Base-by-base conservation (phyloP, 1,140 invertebrate genomes). In the Nephila pilipes region DNA sequence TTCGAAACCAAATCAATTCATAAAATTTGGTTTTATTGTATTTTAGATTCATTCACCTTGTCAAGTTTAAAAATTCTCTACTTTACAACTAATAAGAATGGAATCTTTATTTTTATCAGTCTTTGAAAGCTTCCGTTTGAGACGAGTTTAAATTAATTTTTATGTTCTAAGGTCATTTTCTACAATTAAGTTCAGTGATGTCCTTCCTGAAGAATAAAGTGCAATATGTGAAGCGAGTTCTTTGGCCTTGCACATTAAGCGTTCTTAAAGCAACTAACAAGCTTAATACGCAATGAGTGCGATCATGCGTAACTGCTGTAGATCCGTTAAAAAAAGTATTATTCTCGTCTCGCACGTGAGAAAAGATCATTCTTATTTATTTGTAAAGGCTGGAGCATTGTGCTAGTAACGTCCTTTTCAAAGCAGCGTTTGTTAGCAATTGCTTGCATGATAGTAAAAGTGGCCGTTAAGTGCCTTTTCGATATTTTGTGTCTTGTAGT, bases 221-320 rank as follows among this genome's bases (percentile, higher is more conserved):
- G 5, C 85, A 60, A 55, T 58, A 58, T 54, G 46, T 32, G n/a
- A 57, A 57, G 83, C 85, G 57, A 87, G 85, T 87, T 87, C 85
- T 87, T 87, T 87, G 85, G 85, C 85, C 85, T 87, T 87, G 85
- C 58, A 36, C 85, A 87, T 87, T 87, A 87, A 87, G 20, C 25
- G 32, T 87, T 60, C 55, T 87, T 60, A 54, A 60, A 87, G 60
- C 57, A 36, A 60, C 57, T 87, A 87, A 81, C 80, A 29, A 81
- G 80, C 80, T 81, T 81, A 81, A 81, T 54, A 60, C 55, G 85
- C 63, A 87, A 87, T 87, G 85, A 87, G 85, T 32, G 85, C 85
- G 85, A 87, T 60, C 85, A 87, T 60, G 85, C 57, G 85, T 87
- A 60, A 16, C 69, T 36, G 69, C 29, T 75, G 69, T 36, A 36